Evolutionary conservation across 2,888 invertebrate species (phyloP), one percentile per base, ranked within the genome.

Genomic region (Nipponacmea schrenckii): DNA sequence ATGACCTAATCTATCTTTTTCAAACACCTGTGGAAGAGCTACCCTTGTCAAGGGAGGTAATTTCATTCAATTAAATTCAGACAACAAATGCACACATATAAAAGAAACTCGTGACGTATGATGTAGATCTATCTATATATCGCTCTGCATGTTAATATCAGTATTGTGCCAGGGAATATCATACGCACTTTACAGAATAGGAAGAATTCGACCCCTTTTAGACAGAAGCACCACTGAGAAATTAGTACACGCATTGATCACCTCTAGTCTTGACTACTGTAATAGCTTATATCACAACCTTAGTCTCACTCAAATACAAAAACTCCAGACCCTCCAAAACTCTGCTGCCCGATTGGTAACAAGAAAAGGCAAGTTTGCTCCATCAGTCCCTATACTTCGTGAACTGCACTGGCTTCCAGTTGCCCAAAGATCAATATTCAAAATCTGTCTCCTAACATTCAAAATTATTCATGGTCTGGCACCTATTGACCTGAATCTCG

Each of bases 211-310:
- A 46, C 48, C 48, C 48, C 48, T 46, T 15, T 2, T 46, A 46
- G 48, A 46, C 48, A 46, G 48, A 46, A 17, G 17, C 50, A n/a
- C 17, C 20, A 50, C 50, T 15, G 50, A 50, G 17, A 50, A 12
- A 50, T 50, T 50, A 50, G 50, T 50, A n/a, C 50, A 50, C 20
- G 17, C 50, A 15, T 12, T 50, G 50, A 50, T 50, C 7, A 50
- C 50, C 50, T 50, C 50, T n/a, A 8, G 50, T 50, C 50, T 50
- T 5, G 50, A 50, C 50, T 50, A 50, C 20, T 50, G 50, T 20
- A 50, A 50, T 20, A 50, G 50, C 20, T 20, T 50, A 50, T 50
- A 50, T 50, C 50, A 50, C 50, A 50, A 50, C 50, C 50, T 50
- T 7, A 5, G 50, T 0, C 50, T 50, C 50, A 0, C 50, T 14